Conservation (phyloP, 2,797 vertebrate species). For the Sebastes alutus region DNA sequence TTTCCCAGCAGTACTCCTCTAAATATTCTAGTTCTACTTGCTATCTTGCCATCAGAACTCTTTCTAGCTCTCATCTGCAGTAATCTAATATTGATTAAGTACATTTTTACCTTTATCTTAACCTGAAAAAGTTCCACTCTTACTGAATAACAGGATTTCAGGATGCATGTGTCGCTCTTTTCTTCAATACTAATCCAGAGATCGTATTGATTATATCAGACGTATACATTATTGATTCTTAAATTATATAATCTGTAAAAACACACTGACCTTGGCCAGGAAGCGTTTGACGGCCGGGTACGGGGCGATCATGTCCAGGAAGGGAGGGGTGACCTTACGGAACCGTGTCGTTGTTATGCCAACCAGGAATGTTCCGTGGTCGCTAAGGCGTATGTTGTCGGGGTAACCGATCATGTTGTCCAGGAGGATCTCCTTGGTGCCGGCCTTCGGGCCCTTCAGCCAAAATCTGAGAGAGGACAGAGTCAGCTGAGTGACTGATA, state of each 20-base stretch:
- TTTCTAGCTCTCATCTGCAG: background rate
- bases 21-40: background rate
- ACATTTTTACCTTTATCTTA: too few relatives aligned
- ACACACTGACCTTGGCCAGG: constrained; percentile 76
- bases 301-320: constrained; percentile 80
- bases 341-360: constrained; percentile 79
- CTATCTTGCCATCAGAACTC: background rate
- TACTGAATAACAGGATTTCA: too few relatives aligned
- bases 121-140: fast-evolving
- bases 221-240: background rate
- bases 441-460: constrained; percentile 77
- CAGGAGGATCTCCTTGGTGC: constrained; percentile 73
- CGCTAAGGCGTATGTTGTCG: constrained; percentile 82
- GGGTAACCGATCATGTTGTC: constrained; percentile 85
- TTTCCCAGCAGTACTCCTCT: too few relatives aligned
- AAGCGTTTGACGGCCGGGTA: constrained; percentile 80
- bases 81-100: background rate
- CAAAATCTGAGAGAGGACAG: constrained; percentile 69
- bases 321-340: constrained; percentile 70
- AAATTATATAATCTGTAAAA: background rate
- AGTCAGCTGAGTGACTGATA: background rate
- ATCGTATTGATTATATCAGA: background rate
- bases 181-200: background rate
- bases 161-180: background rate
- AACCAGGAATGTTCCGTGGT: constrained; percentile 76